A percentile compares a stretch with the other conserved stretches of the same genome.
These are phyloP conservation scores for Dinothrombium tinctorium DNA, from an alignment of 1,140 invertebrate genomes.

Conservation along the genomic window DNA sequence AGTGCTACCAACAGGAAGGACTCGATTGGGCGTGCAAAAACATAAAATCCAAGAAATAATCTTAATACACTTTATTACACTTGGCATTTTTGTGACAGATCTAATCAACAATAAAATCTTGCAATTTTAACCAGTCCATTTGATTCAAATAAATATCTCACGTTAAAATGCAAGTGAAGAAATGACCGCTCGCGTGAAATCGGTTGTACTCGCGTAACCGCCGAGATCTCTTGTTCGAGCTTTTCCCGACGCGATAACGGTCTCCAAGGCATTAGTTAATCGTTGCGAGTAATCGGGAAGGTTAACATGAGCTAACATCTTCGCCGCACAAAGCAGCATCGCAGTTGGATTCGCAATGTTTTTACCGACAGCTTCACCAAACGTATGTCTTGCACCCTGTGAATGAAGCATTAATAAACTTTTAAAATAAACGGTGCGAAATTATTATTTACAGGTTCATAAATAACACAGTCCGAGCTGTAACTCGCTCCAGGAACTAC, in stretches of 20 bases:
- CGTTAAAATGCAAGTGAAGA: too few species aligned
- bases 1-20: conserved; percentile 38
- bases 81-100: too few species aligned
- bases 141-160: too few species aligned
- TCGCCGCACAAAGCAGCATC: conserved; percentile 75
- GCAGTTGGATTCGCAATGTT: conserved; percentile 96
- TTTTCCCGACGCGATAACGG: conserved; percentile 74
- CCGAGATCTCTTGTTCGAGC: conserved; percentile 83
- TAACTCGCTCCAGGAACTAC: conserved; percentile 85
- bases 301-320: conserved; percentile 81
- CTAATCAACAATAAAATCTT: too few species aligned
- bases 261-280: conserved; percentile 63
- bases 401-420: too few species aligned
- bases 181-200: conserved; percentile 78
- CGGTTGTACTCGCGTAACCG: conserved; percentile 76
- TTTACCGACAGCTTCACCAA: conserved; percentile 84
- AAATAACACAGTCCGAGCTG: conserved; percentile 72
- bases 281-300: conserved; percentile 57
- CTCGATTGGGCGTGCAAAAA: conserved; percentile 81
- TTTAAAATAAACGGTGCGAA: too few species aligned
- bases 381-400: conserved; percentile 81
- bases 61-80: too few species aligned
- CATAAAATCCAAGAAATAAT: conserved; percentile 28
- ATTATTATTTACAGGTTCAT: conserved; percentile 88
- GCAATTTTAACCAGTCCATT: too few species aligned